Evolutionary conservation across 2,797 vertebrate genomes (phyloP), one percentile per base, ranked within the genome.

Genomic region (Lepidocolaptes lacrymiger): DNA sequence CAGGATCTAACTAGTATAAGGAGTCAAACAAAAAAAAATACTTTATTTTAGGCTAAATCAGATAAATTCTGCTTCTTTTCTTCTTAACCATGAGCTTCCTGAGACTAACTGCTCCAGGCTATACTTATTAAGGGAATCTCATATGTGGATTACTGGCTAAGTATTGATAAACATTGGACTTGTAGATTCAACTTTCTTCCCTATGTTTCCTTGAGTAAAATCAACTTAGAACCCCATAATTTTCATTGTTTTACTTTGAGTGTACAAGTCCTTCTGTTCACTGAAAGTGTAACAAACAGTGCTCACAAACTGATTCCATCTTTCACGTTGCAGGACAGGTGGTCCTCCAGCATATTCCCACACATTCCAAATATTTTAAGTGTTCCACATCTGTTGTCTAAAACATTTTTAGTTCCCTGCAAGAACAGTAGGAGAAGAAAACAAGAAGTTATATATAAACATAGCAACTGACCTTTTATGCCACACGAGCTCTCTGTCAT

Each of bases 331-430:
- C 83, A 94, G 89, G 96, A 97, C 97, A 97, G 97, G 97, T 97
- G 97, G 92, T 88, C 69, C 89, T 58, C 68, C 84, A 49, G 91
- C 89, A 95, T 84, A 96, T 96, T 96, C 92, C 95, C 92, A 95
- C 79, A 89, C 74, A 79, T 96, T 91, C 93, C 95, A 96, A 91
- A 74, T 79, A 69, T 95, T 96, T 93, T 10, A 94, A 95, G 90
- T 95, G 95, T 92, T 96, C 82, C 95, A 95, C 91, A 95, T 96
- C 95, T 96, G 94, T 97, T 93, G 84, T 89, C 91, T 85, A 76
- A 94, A 75, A 58, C 80, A 91, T 91, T 96, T 91, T 95, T 86
- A 95, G 91, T 71, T 84, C 66, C 87, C 83, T 58, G 20, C 80
- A 93, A 90, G 85, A 95, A 90, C 68, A 92, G 94, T 76, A 89